These are phyloP conservation scores for Calephelis virginiensis DNA, from an alignment of 1,140 invertebrate species.

Conservation along the genomic window DNA sequence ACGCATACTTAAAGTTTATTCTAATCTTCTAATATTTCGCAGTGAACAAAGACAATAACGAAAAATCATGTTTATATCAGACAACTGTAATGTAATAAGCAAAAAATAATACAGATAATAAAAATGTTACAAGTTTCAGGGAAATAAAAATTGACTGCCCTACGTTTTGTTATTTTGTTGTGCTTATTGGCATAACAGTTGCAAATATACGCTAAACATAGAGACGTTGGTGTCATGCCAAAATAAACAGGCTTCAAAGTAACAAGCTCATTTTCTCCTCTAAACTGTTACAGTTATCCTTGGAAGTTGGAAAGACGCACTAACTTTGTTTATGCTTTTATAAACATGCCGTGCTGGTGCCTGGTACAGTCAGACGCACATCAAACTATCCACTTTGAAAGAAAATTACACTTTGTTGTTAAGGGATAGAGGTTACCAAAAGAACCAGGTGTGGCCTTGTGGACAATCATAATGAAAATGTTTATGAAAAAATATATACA, in stretches of 20 bases:
- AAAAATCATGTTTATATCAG: not conserved
- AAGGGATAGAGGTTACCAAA: too few relatives aligned
- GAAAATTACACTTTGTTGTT: too few relatives aligned
- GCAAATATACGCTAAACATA: not conserved
- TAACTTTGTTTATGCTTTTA: conserved; percentile 16
- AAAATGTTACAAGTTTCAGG: not conserved
- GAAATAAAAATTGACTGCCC: not conserved
- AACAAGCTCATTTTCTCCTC: conserved; percentile 13
- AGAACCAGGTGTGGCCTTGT: too few relatives aligned
- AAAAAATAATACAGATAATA: conserved; percentile 4
- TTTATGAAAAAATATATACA: too few relatives aligned
- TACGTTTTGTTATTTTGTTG: not conserved
- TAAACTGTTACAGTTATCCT: conserved; percentile 14
- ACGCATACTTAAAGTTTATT: too few relatives aligned
- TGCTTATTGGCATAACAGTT: not conserved
- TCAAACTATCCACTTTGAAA: too few relatives aligned
- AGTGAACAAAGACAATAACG: not conserved
- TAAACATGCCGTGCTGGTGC: conserved; percentile 5
- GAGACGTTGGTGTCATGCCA: conserved; percentile 2
- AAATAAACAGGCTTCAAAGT: conserved; percentile 16
- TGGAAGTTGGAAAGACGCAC: conserved; percentile 6
- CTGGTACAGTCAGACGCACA: not conserved
- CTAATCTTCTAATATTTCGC: not conserved
- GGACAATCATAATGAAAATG: too few relatives aligned
- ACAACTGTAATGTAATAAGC: conserved; percentile 1